A percentile compares a stretch with the other conserved stretches of the same genome.
phyloP scores from a whole-genome alignment of 2,797 vertebrate species.

The Hirundo rustica region DNA sequence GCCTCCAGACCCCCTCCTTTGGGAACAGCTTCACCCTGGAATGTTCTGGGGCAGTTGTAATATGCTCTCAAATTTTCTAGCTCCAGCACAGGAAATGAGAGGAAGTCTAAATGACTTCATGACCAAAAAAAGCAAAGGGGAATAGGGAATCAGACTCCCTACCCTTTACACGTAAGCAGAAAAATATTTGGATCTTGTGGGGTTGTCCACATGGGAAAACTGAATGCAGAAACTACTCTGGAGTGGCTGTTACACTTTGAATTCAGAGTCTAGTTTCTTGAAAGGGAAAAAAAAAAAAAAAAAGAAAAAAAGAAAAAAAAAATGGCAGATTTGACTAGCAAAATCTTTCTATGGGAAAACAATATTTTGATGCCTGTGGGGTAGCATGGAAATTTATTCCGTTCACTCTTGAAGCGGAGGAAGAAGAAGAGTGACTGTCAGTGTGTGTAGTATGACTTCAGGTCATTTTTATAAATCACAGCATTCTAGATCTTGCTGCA shows the following conservation, averaged over 20 bases:
- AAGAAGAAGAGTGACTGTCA: not conserved
- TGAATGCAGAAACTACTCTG: not conserved
- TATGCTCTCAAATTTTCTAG: not conserved
- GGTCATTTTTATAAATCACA: not conserved
- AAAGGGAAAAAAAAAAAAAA: not conserved
- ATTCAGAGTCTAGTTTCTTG: not conserved
- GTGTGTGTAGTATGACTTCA: not conserved
- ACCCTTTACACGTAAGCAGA: not conserved
- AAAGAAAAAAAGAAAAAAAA: not conserved
- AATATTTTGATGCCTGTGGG: not conserved
- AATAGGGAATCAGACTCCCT: not conserved
- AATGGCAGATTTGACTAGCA: not conserved
- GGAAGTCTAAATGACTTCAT: not conserved
- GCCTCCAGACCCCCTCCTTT: not conserved
- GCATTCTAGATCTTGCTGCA: not conserved
- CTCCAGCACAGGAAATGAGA: conserved; percentile 41
- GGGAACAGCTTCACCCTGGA: not conserved
- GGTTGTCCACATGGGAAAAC: not conserved
- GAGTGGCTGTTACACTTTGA: not conserved
- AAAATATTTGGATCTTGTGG: conserved; percentile 39
- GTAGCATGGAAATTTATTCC: not conserved
- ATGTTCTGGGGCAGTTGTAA: not conserved
- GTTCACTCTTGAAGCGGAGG: not conserved
- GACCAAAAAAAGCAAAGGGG: conserved; percentile 40
- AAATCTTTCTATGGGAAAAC: not conserved